Conservation (phyloP, 2,888 invertebrate species). For the Parasteatoda lunata region DNA sequence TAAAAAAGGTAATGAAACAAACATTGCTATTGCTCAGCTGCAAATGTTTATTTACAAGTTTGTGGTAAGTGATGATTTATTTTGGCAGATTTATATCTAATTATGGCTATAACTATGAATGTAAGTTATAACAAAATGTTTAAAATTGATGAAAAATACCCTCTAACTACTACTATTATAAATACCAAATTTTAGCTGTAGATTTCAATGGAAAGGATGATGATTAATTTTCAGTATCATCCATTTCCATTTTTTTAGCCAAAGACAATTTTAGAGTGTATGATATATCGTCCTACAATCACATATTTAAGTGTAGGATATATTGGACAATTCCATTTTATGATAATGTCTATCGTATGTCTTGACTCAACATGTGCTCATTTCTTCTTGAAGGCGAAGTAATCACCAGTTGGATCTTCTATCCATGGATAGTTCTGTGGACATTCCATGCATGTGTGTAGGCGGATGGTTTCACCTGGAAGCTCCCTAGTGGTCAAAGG, state of each 20-base stretch:
- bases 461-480: constrained; percentile 93
- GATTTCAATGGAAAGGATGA: too few species aligned
- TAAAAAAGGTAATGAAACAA: not conserved
- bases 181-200: too few species aligned
- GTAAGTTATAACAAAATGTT: not conserved
- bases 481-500: constrained; percentile 93
- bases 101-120: not conserved
- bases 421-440: constrained; percentile 96
- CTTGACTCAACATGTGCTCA: not conserved
- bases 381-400: constrained; percentile 77
- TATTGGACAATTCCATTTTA: too few species aligned
- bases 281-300: too few species aligned
- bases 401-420: constrained; percentile 92
- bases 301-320: too few species aligned
- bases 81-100: constrained; percentile 34
- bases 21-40: constrained; percentile 10
- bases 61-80: not conserved
- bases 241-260: too few species aligned
- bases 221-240: too few species aligned
- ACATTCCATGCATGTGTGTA: constrained; percentile 93
- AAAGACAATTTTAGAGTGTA: too few species aligned
- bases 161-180: too few species aligned
- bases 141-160: not conserved
- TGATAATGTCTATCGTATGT: too few species aligned
- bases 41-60: constrained; percentile 40